Base-by-base conservation (phyloP, 23 tunicate genomes). In the Trididemnum clinides region DNA sequence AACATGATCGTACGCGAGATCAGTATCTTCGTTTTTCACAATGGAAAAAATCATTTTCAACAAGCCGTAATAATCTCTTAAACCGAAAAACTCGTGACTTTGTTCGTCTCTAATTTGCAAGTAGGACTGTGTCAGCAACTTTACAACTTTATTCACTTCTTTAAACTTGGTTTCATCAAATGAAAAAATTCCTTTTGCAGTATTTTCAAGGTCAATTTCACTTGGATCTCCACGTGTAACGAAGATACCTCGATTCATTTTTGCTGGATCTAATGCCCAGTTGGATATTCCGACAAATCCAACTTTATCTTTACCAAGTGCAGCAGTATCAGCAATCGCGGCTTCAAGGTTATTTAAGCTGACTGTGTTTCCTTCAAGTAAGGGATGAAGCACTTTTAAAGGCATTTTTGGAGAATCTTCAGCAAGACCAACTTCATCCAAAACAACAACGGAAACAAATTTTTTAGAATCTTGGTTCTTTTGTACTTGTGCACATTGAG, bases 401-500 rank as follows among this genome's bases (percentile, higher is more conserved):
- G 95, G 95, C 95, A 90, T 90, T 51, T 90, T 85, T 34, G 90
- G 90, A 2, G 95, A 90, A 72, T 85, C 95, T 70, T 90, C 95
- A 21, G 95, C 95, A 49, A 90, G 39, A 18, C 95, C 95, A 6
- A 90, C 88, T 85, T 90, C 95, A 37, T 90, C 95, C 28, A 90
- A 62, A 22, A 90, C 95, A 3, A 90, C 95, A 57, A 90, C 90
- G 2, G 95, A 82, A 1, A 88, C 84, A 81, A 78, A 90, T 33
- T 85, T 80, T 30, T 51, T 73, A 20, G 30, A 30, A 59, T 80
- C 79, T 85, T 80, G 86, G 1, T 72, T 81, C 1, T 30, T 32
- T 50, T 90, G 95, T 20, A 85, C 64, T 65, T 80, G 54, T 15
- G 75, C 90, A 85, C 90, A 85, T 59, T 90, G 90, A 7, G 71